Evolutionary conservation across 2,888 invertebrate species (phyloP), one percentile per base, ranked within the genome.

Genomic region (Steinernema carpocapsae): DNA sequence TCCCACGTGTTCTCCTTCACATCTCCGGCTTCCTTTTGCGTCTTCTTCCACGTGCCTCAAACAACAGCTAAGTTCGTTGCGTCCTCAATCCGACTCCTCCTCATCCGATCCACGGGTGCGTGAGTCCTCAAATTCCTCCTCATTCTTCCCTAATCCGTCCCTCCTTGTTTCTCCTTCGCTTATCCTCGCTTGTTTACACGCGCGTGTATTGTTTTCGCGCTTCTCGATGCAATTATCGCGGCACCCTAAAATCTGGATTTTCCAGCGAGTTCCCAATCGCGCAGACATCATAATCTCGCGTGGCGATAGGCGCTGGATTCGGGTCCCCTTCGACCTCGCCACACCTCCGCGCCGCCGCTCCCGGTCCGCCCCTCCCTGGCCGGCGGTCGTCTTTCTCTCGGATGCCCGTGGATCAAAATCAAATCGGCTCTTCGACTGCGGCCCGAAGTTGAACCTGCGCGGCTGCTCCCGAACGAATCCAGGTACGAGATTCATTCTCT

Each of bases 371-470:
- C 56, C 3, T 24, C 26, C 56, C 56, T 24, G n/a, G n/a, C n/a
- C n/a, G n/a, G n/a, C n/a, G n/a, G n/a, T n/a, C n/a, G n/a, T n/a
- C n/a, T n/a, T n/a, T n/a, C n/a, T n/a, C n/a, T n/a, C n/a, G n/a
- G n/a, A n/a, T n/a, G n/a, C n/a, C 56, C 24, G 26, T 56, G 56
- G 56, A 56, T 56, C 56, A 56, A 56, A 26, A 56, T 56, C 56
- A 56, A 19, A 43, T 43, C 43, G 10, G 7, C 43, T 14, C 14
- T 7, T 24, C 6, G 56, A 24, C 24, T 56, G 56, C 56, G 56
- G 56, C 56, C 56, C 56, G 56, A 24, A 56, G 56, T 56, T 56
- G 56, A 56, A 56, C 22, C 24, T 56, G 56, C 56, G 56, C 56
- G 56, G 56, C 56, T 51, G 51, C 51, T 19, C 51, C 6, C 51